Conservation (phyloP, 2,797 vertebrate genomes). For the Tenualosa ilisha region DNA sequence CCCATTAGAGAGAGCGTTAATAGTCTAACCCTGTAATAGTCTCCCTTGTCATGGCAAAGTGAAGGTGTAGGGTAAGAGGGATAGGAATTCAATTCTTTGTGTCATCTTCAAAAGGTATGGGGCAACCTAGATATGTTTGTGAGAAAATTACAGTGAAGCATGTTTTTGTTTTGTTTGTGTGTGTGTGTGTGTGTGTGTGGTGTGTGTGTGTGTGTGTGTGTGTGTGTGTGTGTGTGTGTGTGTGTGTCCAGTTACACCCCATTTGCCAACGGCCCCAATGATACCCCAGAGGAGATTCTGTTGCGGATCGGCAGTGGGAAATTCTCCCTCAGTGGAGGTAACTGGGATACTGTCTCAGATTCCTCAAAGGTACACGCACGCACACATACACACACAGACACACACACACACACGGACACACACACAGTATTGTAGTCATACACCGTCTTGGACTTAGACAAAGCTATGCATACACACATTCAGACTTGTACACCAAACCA, state of each 20-base stretch:
- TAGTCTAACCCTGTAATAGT: background rate
- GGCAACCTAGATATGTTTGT: background rate
- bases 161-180: background rate
- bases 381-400: conserved; percentile 12
- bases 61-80: no score
- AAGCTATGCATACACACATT: background rate
- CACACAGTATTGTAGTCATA: background rate
- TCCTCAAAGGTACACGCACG: conserved; percentile 85
- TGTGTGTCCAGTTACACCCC: conserved; percentile 84
- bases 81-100: background rate
- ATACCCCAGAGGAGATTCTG: conserved; percentile 96
- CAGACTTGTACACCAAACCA: background rate
- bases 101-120: background rate
- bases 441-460: background rate
- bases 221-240: background rate
- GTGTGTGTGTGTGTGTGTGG: background rate
- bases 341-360: conserved; percentile 97
- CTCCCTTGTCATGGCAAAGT: no score
- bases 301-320: conserved; percentile 94
- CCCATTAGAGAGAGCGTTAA: no score
- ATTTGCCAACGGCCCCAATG: conserved; percentile 95
- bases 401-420: background rate
- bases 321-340: conserved; percentile 92
- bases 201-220: background rate
- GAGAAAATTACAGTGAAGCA: background rate